Conservation (phyloP, 53 echinoderm and acorn worm species). For the Holothuria leucospilota region DNA sequence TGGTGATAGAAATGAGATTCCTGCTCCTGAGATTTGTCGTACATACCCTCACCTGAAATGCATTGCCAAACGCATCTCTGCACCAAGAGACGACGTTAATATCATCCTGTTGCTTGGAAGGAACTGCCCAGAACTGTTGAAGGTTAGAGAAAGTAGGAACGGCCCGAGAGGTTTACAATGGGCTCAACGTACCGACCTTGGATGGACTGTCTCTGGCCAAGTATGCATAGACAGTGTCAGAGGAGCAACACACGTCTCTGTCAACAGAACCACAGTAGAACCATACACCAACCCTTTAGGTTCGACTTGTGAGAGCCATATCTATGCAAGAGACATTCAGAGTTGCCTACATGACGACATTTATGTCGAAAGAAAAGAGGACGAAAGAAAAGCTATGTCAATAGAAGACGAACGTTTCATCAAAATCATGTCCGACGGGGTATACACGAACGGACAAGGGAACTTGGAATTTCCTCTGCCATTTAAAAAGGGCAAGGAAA, state of each 20-base stretch:
- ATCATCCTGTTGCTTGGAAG: slow-evolving; percentile 57
- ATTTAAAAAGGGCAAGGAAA: slow-evolving; percentile 6
- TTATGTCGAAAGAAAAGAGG: slow-evolving; percentile 23
- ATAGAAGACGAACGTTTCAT: slow-evolving; percentile 57
- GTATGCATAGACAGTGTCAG: slow-evolving; percentile 26
- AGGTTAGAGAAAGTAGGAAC: slow-evolving; percentile 62
- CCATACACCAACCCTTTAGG: neutral
- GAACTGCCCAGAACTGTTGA: slow-evolving; percentile 68
- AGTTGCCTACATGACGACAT: slow-evolving; percentile 14
- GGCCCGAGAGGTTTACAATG: slow-evolving; percentile 61
- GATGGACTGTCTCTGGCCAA: slow-evolving; percentile 67
- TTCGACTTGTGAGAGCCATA: slow-evolving; percentile 42
- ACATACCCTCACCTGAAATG: slow-evolving; percentile 6
- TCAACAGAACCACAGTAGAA: slow-evolving; percentile 31
- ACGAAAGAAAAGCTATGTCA: slow-evolving; percentile 45
- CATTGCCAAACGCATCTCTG: slow-evolving; percentile 18
- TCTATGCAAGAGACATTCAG: slow-evolving; percentile 32
- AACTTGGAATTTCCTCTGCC: slow-evolving; percentile 58
- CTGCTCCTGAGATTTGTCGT: slow-evolving; percentile 44
- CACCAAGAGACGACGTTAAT: slow-evolving; percentile 38
- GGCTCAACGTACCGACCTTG: slow-evolving; percentile 67
- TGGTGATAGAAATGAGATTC: slow-evolving; percentile 60
- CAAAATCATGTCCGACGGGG: slow-evolving; percentile 15
- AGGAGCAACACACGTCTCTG: slow-evolving; percentile 19
- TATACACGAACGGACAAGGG: slow-evolving; percentile 43